Conservation (phyloP, 1,140 invertebrate genomes). For the Elysia chlorotica region DNA sequence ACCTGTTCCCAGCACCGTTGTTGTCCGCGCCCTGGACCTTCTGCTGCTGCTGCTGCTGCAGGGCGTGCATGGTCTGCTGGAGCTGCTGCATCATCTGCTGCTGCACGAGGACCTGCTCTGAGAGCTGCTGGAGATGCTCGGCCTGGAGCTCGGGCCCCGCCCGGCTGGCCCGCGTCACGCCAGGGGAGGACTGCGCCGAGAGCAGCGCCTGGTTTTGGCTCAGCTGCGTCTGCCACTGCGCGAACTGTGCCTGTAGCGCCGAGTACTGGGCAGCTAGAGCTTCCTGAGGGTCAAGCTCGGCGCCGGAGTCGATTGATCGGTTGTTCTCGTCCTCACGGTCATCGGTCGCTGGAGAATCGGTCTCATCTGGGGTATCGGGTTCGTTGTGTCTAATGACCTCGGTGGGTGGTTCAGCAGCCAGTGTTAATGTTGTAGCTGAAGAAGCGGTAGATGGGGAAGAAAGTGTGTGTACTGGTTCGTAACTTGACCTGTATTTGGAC, state of each 20-base stretch:
- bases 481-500: no score
- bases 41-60: constrained; percentile 14
- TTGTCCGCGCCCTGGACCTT: no score
- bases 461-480: no score
- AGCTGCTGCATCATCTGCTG: constrained; percentile 45
- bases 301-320: not conserved
- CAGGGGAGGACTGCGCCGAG: constrained; percentile 22
- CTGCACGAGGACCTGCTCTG: constrained; percentile 43
- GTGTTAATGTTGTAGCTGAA: not conserved
- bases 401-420: not conserved
- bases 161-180: no score
- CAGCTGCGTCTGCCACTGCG: constrained; percentile 47
- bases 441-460: no score
- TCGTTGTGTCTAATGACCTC: not conserved
- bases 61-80: constrained; percentile 43
- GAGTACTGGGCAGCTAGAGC: constrained; percentile 33
- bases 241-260: constrained; percentile 40
- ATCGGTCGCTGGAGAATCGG: not conserved
- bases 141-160: constrained; percentile 15
- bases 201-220: constrained; percentile 43
- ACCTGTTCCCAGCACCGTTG: no score
- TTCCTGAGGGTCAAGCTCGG: constrained; percentile 19
- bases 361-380: not conserved
- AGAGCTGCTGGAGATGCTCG: constrained; percentile 36
- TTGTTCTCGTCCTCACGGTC: not conserved